Evolutionary conservation across 2,113 vertebrate species (phyloP).

Genomic region (Gymnobelideus leadbeateri): DNA sequence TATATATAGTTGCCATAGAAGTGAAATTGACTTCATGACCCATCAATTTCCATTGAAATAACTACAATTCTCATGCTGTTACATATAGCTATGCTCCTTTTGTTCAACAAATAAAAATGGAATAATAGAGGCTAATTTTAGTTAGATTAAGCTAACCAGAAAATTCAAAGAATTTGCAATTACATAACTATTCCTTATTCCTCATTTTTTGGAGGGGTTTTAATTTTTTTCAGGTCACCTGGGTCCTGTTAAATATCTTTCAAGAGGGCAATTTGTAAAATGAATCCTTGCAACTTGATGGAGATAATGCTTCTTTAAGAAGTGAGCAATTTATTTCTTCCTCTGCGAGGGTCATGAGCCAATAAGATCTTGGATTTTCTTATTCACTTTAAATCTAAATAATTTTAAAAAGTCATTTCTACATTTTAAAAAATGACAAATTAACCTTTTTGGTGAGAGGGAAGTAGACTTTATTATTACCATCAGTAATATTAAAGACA

Average conservation of each 20-base stretch:
- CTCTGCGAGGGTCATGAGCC: neutral
- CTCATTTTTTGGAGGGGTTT: neutral
- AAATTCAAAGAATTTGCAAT: neutral
- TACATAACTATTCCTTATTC: neutral
- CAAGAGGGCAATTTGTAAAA: neutral
- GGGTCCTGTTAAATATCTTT: neutral
- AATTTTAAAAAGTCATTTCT: constrained; percentile 7
- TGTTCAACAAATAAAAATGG: constrained; percentile 11
- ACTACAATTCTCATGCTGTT: neutral
- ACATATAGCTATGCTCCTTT: neutral
- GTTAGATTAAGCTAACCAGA: neutral
- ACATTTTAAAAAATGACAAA: constrained; percentile 11
- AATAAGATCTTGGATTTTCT: neutral
- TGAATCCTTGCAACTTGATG: neutral
- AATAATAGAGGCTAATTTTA: neutral
- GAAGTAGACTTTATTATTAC: neutral
- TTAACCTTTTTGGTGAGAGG: neutral
- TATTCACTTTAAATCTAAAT: neutral
- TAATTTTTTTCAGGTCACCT: neutral
- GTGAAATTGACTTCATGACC: neutral
- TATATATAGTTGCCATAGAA: neutral
- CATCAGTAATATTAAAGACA: constrained; percentile 21
- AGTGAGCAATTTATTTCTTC: neutral
- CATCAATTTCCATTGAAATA: constrained; percentile 24
- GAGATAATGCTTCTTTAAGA: neutral